Evolutionary conservation across 2,797 vertebrate genomes (phyloP), one percentile per base, ranked within the genome.

Genomic region (Dipus sagitta): DNA sequence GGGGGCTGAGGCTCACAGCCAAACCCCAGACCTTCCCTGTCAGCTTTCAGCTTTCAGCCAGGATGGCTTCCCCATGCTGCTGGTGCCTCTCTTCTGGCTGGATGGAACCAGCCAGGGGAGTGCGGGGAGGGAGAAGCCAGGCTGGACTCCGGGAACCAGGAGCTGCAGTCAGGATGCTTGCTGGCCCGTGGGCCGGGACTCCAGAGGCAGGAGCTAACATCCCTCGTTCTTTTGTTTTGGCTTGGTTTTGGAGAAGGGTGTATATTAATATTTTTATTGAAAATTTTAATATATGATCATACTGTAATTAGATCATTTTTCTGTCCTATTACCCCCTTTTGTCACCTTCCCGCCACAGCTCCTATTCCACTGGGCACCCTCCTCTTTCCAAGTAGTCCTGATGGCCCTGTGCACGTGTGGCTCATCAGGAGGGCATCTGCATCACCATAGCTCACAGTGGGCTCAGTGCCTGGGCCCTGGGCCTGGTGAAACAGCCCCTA

Each of bases 1-100:
- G 21, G 28, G 28, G 62, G 12, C 47, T 26, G 24, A n/a, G 30
- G 42, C 15, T 52, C 58, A 65, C 32, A 28, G 54, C 11, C 15
- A 3, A 9, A 84, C 23, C 28, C 65, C 77, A 47, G 38, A 34
- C 20, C 20, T 34, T 28, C 75, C 13, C 1, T 21, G 17, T 65
- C 28, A 32, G 9, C 52, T 18, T 23, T 3, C 0, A 0, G n/a
- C 60, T 18, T 23, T 3, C 0, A 0, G 34, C 26, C 74, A 68
- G 0, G 0, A 20, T 30, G 28, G 4, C 23, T 5, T 30, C 38
- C 20, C 20, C 13, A 30, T 10, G 20, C 58, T 65, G 70, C 42
- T 10, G 47, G 86, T 18, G 30, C 23, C 67, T 74, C 26, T 87
- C 77, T 42, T 58, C 14, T 18, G 1, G 9, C 28, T 0, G 3